Evolutionary conservation across 2,888 invertebrate species (phyloP), one percentile per base, ranked within the genome.

Genomic region (Alsophila aescularia): DNA sequence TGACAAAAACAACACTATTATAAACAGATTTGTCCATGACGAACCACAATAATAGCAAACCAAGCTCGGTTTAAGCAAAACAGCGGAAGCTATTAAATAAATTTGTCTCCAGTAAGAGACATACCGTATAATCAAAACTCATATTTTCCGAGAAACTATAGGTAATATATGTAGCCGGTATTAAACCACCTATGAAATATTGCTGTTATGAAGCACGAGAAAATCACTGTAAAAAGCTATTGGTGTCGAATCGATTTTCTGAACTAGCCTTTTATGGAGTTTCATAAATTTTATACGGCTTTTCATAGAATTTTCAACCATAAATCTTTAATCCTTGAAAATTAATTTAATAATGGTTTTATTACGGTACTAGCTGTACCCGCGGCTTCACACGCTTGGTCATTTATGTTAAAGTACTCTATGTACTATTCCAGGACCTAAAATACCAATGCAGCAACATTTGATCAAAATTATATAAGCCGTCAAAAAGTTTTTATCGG

Each of bases 1-100:
- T 79, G 72, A 67, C 70, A 73, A 81, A 85, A 83, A 79, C 72
- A 75, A 55, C 71, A 71, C 85, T 76, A 90, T 90, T 90, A 89
- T 85, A 90, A 90, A 84, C 74, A 85, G 78, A 90, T 90, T 90
- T 87, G 72, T 73, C 74, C 69, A 76, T 79, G 81, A 82, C 75
- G 72, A 79, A 75, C 68, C 57, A 64, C 67, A 70, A 67, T 75
- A 74, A 81, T 78, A 77, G 66, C 68, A 71, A 72, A 66, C 62
- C 74, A 76, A 79, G 67, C 62, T 68, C 64, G 60, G 62, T 70
- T 72, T 73, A 69, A 66, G 69, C 69, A 69, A 78, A 77, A 76
- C 66, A 72, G 55, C 67, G 72, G 67, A 72, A 60, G 70, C 69
- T 68, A 81, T 82, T 77, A 77, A 58, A 66, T 61, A 40, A 71